Conservation (phyloP, 2,797 vertebrate species). For the Dromococcyx pavoninus region DNA sequence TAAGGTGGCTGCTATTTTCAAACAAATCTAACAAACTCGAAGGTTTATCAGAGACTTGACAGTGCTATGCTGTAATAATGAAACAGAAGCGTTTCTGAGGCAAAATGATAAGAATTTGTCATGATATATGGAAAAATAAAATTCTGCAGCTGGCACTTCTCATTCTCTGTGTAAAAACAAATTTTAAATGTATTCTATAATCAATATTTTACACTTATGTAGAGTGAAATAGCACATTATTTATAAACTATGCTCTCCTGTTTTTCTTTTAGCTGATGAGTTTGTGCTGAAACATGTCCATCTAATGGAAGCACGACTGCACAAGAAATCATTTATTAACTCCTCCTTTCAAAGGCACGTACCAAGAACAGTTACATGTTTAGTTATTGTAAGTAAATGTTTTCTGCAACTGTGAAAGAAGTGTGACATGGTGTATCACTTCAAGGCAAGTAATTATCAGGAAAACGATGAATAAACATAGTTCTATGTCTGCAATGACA, state of each 20-base stretch:
- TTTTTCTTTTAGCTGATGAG: conserved; percentile 14
- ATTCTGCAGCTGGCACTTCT: not conserved
- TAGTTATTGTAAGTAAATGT: conserved; percentile 48
- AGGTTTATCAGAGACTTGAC: conserved; percentile 49
- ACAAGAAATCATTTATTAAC: not conserved
- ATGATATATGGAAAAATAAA: not conserved
- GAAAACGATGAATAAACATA: not conserved
- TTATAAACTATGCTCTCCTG: not conserved
- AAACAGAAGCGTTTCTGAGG: not conserved
- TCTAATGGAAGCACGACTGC: not conserved
- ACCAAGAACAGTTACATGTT: not conserved
- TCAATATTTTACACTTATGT: not conserved
- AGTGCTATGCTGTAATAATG: conserved; percentile 42
- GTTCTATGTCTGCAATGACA: not conserved
- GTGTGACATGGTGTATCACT: not conserved
- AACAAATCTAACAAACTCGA: conserved; percentile 55
- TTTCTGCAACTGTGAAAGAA: conserved; percentile 27
- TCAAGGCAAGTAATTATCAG: not conserved
- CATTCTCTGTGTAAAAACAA: conserved; percentile 6
- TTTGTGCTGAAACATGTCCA: conserved; percentile 15
- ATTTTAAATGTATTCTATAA: not conserved
- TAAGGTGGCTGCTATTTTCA: conserved; percentile 62
- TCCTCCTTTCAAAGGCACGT: conserved; percentile 5
- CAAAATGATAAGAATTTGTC: not conserved
- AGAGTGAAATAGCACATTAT: conserved; percentile 4